Evolutionary conservation across 2,797 vertebrate species (phyloP).

Genomic region (Apogon hyalosoma): DNA sequence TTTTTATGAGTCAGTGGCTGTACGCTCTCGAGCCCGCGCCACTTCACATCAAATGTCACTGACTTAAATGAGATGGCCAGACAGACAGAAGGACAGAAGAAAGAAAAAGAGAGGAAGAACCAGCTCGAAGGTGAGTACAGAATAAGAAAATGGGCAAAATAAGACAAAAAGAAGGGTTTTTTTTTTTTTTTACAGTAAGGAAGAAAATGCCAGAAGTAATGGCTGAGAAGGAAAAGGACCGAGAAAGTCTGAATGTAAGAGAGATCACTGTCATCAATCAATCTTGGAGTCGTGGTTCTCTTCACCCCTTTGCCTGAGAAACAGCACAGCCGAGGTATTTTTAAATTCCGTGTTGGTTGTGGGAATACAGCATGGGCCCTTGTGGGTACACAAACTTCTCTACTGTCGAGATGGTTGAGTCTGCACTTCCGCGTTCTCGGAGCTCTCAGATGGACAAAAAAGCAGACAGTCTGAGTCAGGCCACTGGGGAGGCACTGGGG

Average conservation of each 20-base stretch:
- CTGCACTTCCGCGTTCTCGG: slow-evolving; percentile 59
- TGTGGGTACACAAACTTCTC: slow-evolving; percentile 49
- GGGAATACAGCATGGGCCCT: slow-evolving; percentile 56
- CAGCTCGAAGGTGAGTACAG: slow-evolving; percentile 17
- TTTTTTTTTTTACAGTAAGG: slow-evolving; percentile 13
- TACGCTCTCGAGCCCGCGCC: slow-evolving; percentile 64
- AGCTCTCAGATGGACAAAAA: slow-evolving; percentile 50
- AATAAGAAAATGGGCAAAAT: not conserved
- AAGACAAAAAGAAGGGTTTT: slow-evolving; percentile 6
- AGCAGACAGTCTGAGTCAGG: slow-evolving; percentile 69
- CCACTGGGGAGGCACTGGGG: slow-evolving; percentile 46
- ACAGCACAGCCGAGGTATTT: slow-evolving; percentile 60
- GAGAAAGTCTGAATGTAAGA: slow-evolving; percentile 19
- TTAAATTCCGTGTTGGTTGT: slow-evolving; percentile 57
- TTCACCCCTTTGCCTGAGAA: slow-evolving; percentile 58
- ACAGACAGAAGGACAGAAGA: slow-evolving; percentile 35
- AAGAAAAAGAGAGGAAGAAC: not conserved
- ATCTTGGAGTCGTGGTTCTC: slow-evolving; percentile 43
- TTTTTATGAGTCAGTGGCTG: slow-evolving; percentile 79
- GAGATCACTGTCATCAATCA: slow-evolving; percentile 55
- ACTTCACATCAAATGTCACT: slow-evolving; percentile 83
- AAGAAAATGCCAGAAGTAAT: slow-evolving; percentile 21
- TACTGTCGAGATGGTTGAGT: slow-evolving; percentile 56
- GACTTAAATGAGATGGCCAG: slow-evolving; percentile 73
- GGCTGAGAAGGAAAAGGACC: slow-evolving; percentile 16